Conservation (phyloP, 2,888 invertebrate genomes). For the Caenorhabditis panamensis region DNA sequence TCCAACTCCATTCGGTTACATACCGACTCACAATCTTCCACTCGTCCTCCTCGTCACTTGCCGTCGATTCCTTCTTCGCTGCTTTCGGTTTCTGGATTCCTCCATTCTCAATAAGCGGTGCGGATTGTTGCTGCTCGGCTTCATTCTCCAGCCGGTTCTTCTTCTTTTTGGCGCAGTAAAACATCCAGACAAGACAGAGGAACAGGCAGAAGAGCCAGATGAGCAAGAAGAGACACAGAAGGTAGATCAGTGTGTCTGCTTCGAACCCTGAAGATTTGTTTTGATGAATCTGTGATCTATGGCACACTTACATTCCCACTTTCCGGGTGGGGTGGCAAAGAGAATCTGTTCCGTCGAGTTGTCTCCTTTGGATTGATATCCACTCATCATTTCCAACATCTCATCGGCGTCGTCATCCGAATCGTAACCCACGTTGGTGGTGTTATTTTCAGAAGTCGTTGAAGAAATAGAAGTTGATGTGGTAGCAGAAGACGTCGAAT, state of each 20-base stretch:
- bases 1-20: too few relatives aligned
- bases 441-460: too few relatives aligned
- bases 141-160: slow-evolving; percentile 10
- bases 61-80: background rate
- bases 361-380: too few relatives aligned
- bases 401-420: too few relatives aligned
- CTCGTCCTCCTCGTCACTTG: slow-evolving; percentile 29
- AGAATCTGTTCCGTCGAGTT: too few relatives aligned
- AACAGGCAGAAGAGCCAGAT: slow-evolving; percentile 36
- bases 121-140: background rate
- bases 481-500: background rate
- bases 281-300: too few relatives aligned
- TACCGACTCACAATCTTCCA: slow-evolving; percentile 36
- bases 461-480: too few relatives aligned
- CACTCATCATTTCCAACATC: too few relatives aligned
- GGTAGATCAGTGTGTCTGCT: slow-evolving; percentile 12
- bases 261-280: background rate
- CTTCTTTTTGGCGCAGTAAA: slow-evolving; percentile 28
- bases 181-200: slow-evolving; percentile 42
- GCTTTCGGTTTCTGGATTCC: background rate
- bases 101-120: background rate
- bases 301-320: too few relatives aligned
- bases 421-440: too few relatives aligned
- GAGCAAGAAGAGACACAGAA: slow-evolving; percentile 25
- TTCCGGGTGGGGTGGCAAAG: too few relatives aligned